Percentiles rank a stretch among this genome's conserved stretches.
Conservation (phyloP, 37 sponge, comb jelly and placozoan genomes). For the Aphrocallistes beatrix region DNA sequence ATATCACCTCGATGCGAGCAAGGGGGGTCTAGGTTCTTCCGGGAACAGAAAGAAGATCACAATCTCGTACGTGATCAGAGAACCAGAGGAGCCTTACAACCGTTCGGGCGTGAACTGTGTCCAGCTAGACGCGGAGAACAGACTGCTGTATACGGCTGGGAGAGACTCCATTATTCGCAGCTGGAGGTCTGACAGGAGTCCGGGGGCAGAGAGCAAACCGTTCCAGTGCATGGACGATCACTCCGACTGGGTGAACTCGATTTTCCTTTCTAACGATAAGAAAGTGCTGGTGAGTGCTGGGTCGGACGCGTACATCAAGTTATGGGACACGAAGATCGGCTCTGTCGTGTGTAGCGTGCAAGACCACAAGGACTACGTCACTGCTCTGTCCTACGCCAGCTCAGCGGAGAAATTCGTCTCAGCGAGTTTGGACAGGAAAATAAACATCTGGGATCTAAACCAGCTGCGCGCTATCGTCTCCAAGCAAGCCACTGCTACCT, state of each 20-base stretch:
- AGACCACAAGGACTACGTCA: constrained; percentile 84
- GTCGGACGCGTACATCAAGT: constrained; percentile 77
- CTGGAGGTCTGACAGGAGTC: constrained; percentile 36
- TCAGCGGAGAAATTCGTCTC: constrained; percentile 58
- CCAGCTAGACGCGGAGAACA: constrained; percentile 30
- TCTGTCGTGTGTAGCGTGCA: constrained; percentile 58
- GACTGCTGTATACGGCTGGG: constrained; percentile 66
- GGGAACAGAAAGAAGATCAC: constrained; percentile 24
- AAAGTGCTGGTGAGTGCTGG: constrained; percentile 27
- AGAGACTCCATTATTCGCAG: constrained; percentile 79
- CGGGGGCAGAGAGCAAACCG: background rate
- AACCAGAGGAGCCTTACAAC: constrained; percentile 50
- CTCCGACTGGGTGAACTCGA: constrained; percentile 95
- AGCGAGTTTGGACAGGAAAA: constrained; percentile 68
- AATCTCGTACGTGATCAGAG: constrained; percentile 62
- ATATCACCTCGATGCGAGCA: background rate
- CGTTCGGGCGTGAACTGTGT: constrained; percentile 72
- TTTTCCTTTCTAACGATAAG: constrained; percentile 51
- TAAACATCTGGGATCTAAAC: constrained; percentile 81
- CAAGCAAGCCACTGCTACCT: background rate
- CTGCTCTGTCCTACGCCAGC: constrained; percentile 61
- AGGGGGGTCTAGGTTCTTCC: background rate
- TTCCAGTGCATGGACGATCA: constrained; percentile 73
- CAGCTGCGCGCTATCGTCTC: constrained; percentile 23
- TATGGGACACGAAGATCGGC: constrained; percentile 63